These are phyloP conservation scores for Anticlea derivata DNA, from an alignment of 2,888 invertebrate genomes.

Conservation along the genomic window DNA sequence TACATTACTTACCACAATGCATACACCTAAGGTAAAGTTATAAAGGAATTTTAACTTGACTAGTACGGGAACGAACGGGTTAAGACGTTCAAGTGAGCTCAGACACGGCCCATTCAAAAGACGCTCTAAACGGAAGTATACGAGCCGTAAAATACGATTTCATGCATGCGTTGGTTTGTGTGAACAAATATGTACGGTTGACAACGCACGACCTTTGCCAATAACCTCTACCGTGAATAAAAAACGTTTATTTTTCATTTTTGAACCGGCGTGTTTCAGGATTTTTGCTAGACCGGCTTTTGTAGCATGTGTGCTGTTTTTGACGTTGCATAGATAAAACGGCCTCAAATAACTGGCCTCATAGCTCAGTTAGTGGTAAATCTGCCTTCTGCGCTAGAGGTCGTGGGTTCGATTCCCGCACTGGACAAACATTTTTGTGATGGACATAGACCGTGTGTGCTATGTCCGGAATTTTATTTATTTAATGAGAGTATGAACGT, in stretches of 20 bases:
- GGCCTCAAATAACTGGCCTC: no score
- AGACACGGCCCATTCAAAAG: conserved; percentile 76
- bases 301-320: conserved; percentile 8
- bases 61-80: conserved; percentile 53
- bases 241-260: conserved; percentile 56
- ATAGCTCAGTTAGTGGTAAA: no score
- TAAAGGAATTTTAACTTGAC: conserved; percentile 47
- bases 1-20: not conserved
- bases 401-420: no score
- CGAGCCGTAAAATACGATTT: conserved; percentile 83
- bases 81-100: conserved; percentile 70
- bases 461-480: no score
- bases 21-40: conserved; percentile 33
- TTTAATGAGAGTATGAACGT: no score
- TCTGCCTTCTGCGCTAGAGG: no score
- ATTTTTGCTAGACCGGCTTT: conserved; percentile 8
- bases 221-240: conserved; percentile 56
- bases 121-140: conserved; percentile 76
- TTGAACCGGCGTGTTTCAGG: conserved; percentile 3
- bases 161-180: conserved; percentile 80
- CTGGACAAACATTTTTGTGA: no score
- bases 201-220: conserved; percentile 76
- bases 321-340: conserved; percentile 1
- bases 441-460: no score
- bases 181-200: conserved; percentile 81